Evolutionary conservation across 2,113 vertebrate species (phyloP).

Genomic region (Xerus inauris): DNA sequence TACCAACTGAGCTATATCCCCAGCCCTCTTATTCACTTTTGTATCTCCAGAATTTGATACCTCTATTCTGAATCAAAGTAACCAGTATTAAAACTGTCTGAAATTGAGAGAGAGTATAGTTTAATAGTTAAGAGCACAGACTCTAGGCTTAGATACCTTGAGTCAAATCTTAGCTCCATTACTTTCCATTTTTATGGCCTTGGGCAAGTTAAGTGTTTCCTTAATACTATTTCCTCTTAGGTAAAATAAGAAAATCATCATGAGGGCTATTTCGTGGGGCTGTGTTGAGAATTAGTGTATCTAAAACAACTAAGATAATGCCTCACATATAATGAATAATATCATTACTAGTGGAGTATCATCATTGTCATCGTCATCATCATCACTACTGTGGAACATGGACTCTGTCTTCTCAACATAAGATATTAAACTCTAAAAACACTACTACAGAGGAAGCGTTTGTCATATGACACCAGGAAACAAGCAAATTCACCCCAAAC

Average conservation of each 20-base stretch:
- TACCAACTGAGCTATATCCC: too few species aligned
- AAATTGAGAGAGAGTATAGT: background rate
- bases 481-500: background rate
- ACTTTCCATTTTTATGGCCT: background rate
- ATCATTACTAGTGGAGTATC: background rate
- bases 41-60: background rate
- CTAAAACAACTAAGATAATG: slow-evolving; percentile 49
- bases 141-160: background rate
- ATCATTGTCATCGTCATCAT: background rate
- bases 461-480: slow-evolving; percentile 20
- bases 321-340: background rate
- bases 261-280: background rate
- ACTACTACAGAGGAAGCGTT: background rate
- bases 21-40: slow-evolving; percentile 29
- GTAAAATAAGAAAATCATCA: background rate
- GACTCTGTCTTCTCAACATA: background rate
- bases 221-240: background rate
- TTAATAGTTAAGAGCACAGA: background rate
- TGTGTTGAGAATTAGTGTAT: background rate
- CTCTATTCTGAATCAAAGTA: background rate
- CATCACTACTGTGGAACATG: background rate
- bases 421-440: slow-evolving; percentile 36
- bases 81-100: background rate
- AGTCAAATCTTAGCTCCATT: background rate
- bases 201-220: background rate